Conservation (phyloP, 1,140 invertebrate genomes). For the Lepidurus apus region DNA sequence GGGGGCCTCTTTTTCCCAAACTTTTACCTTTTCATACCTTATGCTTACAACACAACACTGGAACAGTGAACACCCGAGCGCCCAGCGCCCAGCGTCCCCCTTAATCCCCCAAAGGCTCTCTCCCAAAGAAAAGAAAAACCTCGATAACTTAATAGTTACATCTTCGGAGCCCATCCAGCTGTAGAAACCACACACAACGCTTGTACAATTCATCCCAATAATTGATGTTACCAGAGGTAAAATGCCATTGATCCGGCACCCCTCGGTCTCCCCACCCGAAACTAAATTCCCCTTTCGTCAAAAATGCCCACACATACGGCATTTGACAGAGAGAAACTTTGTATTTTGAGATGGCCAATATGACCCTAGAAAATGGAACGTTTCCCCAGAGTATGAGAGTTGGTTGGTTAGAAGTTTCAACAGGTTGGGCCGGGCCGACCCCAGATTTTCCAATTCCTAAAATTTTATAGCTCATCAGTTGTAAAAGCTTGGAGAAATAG, state of each 20-base stretch:
- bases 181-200: background rate
- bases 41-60: background rate
- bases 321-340: too few species aligned
- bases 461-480: background rate
- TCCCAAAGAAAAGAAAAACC: background rate
- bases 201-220: background rate
- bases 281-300: too few species aligned
- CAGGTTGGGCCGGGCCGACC: too few species aligned
- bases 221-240: background rate
- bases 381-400: too few species aligned
- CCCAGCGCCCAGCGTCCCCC: background rate
- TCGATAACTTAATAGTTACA: conserved; percentile 4
- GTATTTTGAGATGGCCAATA: too few species aligned
- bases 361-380: too few species aligned
- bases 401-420: too few species aligned
- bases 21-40: background rate
- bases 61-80: conserved; percentile 5
- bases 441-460: too few species aligned
- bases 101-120: background rate
- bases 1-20: background rate
- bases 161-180: background rate
- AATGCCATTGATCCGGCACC: background rate
- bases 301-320: too few species aligned
- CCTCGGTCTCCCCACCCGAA: too few species aligned
- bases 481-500: background rate